These are phyloP conservation scores for Drosophila neutralis DNA, from an alignment of 2,888 invertebrate genomes.

Conservation along the genomic window DNA sequence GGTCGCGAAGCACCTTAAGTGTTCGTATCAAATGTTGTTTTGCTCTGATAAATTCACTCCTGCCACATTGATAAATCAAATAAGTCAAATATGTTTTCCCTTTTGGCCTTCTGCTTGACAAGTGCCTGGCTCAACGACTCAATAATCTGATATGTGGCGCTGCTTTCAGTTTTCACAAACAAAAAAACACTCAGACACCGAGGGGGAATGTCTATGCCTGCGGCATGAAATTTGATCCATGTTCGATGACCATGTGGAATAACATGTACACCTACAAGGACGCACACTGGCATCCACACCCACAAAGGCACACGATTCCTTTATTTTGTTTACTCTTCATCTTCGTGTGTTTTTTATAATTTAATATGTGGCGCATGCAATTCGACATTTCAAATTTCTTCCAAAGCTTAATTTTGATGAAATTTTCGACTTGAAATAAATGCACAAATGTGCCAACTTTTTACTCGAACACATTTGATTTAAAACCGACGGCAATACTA, in stretches of 20 bases:
- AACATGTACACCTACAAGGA: slow-evolving; percentile 21
- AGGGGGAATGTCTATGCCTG: slow-evolving; percentile 19
- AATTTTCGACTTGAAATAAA: background rate
- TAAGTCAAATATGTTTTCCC: slow-evolving; percentile 18
- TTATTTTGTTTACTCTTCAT: slow-evolving; percentile 5
- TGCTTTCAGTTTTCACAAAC: slow-evolving; percentile 17
- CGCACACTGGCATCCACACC: slow-evolving; percentile 8
- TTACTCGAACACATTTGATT: background rate
- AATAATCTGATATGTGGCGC: slow-evolving; percentile 31
- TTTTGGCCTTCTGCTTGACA: slow-evolving; percentile 8
- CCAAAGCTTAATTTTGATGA: background rate
- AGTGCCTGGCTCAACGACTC: slow-evolving; percentile 2
- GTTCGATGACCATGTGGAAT: slow-evolving; percentile 39
- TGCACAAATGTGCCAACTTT: background rate
- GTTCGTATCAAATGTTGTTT: slow-evolving; percentile 21
- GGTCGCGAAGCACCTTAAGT: background rate
- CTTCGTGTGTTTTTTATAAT: background rate
- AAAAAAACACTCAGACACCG: slow-evolving; percentile 52
- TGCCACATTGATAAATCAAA: slow-evolving; percentile 12
- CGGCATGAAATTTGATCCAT: slow-evolving; percentile 51
- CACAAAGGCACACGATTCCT: slow-evolving; percentile 7
- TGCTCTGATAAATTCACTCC: slow-evolving; percentile 29
- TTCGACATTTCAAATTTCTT: background rate
- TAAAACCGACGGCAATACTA: background rate
- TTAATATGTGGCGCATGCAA: background rate